These are phyloP conservation scores for Melanargia galathea DNA, from an alignment of 2,888 invertebrate genomes.

Conservation along the genomic window DNA sequence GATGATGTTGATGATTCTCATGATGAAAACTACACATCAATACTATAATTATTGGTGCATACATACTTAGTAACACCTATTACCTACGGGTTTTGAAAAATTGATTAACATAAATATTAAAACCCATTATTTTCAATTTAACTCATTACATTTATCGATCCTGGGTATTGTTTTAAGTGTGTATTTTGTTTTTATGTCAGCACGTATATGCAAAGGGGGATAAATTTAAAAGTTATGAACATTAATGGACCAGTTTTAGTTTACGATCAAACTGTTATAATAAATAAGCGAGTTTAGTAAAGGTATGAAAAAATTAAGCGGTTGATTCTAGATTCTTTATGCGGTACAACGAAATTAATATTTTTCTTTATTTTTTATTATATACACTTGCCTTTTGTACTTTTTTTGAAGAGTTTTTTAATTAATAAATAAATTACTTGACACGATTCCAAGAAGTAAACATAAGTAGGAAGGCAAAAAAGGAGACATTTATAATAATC, in stretches of 20 bases:
- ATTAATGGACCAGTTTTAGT: conserved; percentile 74
- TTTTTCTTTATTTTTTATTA: neutral
- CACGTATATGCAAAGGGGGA: conserved; percentile 23
- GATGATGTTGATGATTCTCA: no score
- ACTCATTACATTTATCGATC: conserved; percentile 23
- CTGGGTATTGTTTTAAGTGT: conserved; percentile 11
- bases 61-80: no score
- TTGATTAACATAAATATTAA: neutral
- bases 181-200: conserved; percentile 35
- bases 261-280: conserved; percentile 61
- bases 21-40: no score
- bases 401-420: neutral
- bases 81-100: no score
- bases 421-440: no score
- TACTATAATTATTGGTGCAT: no score
- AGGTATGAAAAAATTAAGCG: conserved; percentile 62
- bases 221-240: conserved; percentile 66
- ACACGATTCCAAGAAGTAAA: no score
- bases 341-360: neutral
- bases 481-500: no score
- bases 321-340: conserved; percentile 42
- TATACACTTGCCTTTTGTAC: neutral
- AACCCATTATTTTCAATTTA: conserved; percentile 19
- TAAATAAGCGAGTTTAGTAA: conserved; percentile 60
- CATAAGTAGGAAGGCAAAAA: no score